Percentiles rank a stretch among this genome's conserved stretches.
phyloP scores from a whole-genome alignment of 2,797 vertebrate genomes.

The Clangula hyemalis region DNA sequence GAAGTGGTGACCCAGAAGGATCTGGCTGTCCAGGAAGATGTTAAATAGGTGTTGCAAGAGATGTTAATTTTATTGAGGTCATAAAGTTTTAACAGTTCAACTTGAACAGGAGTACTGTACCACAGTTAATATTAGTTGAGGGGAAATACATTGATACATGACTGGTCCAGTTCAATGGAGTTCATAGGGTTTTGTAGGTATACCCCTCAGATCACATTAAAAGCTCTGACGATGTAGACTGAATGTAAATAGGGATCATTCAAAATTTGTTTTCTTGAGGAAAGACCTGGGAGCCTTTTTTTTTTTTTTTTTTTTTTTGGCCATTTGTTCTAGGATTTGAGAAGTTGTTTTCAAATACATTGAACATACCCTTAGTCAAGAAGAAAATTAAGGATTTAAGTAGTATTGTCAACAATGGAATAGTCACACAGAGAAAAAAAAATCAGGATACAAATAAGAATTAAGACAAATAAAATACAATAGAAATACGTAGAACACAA shows the following conservation, averaged over 20 bases:
- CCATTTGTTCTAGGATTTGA: not conserved
- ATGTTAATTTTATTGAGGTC: not conserved
- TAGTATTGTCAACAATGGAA: not conserved
- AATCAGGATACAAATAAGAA: not conserved
- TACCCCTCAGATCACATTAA: not conserved
- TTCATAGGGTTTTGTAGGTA: not conserved
- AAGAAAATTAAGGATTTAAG: not conserved
- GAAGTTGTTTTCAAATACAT: not conserved
- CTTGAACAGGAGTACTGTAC: not conserved
- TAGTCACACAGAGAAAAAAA: not conserved
- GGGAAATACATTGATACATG: not conserved
- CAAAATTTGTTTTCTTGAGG: not conserved
- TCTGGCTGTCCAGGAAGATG: not conserved
- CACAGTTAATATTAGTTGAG: not conserved
- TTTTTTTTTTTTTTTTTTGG: no score
- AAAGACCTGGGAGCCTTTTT: not conserved
- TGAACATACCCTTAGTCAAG: rapidly evolving
- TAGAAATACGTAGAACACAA: not conserved
- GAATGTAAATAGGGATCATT: not conserved
- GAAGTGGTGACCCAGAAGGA: not conserved
- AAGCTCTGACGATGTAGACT: not conserved
- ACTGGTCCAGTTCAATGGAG: not conserved
- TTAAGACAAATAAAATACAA: not conserved
- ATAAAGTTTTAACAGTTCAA: not conserved
- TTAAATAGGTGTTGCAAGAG: not conserved